Evolutionary conservation across 2,888 invertebrate genomes (phyloP).

Genomic region (Papilio elwesi): DNA sequence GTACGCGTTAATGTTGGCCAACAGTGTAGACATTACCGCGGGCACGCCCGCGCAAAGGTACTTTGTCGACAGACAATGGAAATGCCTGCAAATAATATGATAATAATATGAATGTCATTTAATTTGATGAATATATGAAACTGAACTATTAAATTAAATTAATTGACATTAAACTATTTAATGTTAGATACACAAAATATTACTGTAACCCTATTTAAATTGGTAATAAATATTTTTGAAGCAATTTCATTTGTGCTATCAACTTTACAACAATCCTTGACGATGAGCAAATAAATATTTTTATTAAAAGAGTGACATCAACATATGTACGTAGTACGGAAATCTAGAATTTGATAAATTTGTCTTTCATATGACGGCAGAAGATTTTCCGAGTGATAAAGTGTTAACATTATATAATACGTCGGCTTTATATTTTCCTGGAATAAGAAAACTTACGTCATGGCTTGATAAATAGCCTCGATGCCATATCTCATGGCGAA

Average conservation of each 20-base stretch:
- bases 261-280: not conserved
- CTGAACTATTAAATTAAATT: not conserved
- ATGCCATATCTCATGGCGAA: constrained; percentile 99
- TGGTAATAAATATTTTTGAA: not conserved
- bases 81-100: constrained; percentile 88
- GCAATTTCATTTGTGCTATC: not conserved
- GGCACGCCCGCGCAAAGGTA: constrained; percentile 99
- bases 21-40: constrained; percentile 98
- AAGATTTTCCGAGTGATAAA: constrained; percentile 25
- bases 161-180: not conserved
- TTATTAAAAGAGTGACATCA: not conserved
- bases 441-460: constrained; percentile 91
- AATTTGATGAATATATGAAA: too few species aligned
- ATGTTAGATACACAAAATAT: too few species aligned
- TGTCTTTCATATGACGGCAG: constrained; percentile 4
- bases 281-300: not conserved
- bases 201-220: too few species aligned
- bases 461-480: constrained; percentile 99
- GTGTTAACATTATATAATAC: constrained; percentile 18
- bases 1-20: constrained; percentile 99
- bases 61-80: constrained; percentile 99
- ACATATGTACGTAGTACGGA: not conserved
- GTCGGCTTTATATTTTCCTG: constrained; percentile 23
- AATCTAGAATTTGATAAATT: constrained; percentile 26
- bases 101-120: too few species aligned